These are phyloP conservation scores for Clarias pachynema DNA, from an alignment of 2,797 vertebrate species.

Conservation along the genomic window DNA sequence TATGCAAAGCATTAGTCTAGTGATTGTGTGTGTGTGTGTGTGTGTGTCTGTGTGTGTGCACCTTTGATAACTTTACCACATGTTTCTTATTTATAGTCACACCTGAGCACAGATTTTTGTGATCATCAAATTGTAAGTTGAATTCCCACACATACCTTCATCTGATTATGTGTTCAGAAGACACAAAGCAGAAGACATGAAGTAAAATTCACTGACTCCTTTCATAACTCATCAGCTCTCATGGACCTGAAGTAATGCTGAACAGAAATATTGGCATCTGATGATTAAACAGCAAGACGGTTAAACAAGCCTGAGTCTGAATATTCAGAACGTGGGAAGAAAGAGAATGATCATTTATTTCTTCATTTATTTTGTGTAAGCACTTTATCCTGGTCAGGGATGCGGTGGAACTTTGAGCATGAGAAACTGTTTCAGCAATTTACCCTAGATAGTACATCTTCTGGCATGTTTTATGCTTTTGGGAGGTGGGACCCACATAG, in stretches of 20 bases:
- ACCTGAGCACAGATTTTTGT: conserved; percentile 29
- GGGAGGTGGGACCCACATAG: too few species aligned
- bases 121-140: neutral
- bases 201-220: conserved; percentile 5
- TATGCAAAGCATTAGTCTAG: neutral
- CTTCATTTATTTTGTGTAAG: neutral
- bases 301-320: neutral
- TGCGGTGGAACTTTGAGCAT: neutral
- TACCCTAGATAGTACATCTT: neutral
- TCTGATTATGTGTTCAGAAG: neutral
- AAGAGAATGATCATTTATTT: neutral
- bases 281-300: neutral
- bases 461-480: neutral
- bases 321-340: neutral
- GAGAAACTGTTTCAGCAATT: neutral
- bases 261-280: neutral
- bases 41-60: conserved; percentile 9
- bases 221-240: neutral
- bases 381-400: neutral
- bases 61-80: conserved; percentile 5
- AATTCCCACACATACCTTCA: neutral
- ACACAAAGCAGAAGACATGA: conserved; percentile 11
- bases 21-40: neutral
- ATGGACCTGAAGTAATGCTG: neutral
- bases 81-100: conserved; percentile 34